These are phyloP conservation scores for Eupithecia vulgata DNA, from an alignment of 2,888 invertebrate species.

Conservation along the genomic window DNA sequence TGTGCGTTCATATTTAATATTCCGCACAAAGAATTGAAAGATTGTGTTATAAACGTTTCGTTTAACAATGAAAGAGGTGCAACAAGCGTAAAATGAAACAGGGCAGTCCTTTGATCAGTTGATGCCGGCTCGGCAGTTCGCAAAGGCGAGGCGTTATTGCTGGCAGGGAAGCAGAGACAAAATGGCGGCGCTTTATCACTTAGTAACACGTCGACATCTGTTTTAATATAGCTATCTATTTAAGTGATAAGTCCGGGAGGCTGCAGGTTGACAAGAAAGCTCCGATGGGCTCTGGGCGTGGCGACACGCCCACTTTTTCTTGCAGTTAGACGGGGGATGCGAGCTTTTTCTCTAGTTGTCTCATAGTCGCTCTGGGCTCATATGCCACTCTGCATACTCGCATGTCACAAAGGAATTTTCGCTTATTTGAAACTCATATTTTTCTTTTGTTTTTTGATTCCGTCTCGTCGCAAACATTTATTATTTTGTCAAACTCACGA, in stretches of 20 bases:
- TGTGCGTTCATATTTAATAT: constrained; percentile 29
- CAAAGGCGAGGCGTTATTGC: constrained; percentile 79
- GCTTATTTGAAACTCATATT: neutral
- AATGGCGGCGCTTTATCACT: constrained; percentile 83
- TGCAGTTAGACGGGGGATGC: constrained; percentile 56
- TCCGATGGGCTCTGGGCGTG: constrained; percentile 71
- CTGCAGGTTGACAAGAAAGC: constrained; percentile 71
- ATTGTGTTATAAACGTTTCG: constrained; percentile 72
- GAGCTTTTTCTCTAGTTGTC: constrained; percentile 56
- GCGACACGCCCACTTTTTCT: constrained; percentile 81
- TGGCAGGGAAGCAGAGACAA: constrained; percentile 77
- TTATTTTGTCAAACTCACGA: neutral
- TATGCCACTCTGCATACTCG: constrained; percentile 18
- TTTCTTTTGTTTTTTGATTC: neutral
- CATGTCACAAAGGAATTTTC: constrained; percentile 14
- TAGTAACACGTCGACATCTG: constrained; percentile 82
- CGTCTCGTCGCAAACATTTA: neutral
- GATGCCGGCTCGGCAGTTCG: constrained; percentile 70
- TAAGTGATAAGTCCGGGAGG: constrained; percentile 75
- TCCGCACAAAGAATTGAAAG: constrained; percentile 56
- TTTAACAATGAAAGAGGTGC: constrained; percentile 71
- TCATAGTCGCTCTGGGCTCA: constrained; percentile 36
- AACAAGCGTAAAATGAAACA: constrained; percentile 77
- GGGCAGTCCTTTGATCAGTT: constrained; percentile 78
- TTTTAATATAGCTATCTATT: constrained; percentile 79